phyloP scores from a whole-genome alignment of 2,113 vertebrate species.

The Syngnathus floridae region DNA sequence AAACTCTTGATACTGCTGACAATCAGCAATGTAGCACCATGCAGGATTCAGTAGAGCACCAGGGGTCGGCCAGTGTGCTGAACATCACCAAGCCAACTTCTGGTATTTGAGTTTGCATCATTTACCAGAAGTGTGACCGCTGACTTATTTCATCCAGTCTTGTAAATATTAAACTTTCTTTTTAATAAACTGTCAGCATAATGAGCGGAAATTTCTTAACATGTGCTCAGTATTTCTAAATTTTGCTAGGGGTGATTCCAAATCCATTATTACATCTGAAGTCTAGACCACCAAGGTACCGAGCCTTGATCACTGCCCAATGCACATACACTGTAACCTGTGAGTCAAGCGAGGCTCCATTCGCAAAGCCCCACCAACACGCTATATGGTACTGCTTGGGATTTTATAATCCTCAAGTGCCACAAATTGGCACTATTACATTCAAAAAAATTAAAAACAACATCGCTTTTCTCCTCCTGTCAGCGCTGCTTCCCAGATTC shows the following conservation, averaged over 20 bases:
- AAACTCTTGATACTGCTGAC: too few species aligned
- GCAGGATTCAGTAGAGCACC: not conserved
- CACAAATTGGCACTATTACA: too few species aligned
- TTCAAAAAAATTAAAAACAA: too few species aligned
- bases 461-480: too few species aligned
- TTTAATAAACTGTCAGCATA: not conserved
- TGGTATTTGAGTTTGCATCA: not conserved
- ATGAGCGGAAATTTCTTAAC: not conserved
- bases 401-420: too few species aligned
- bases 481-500: too few species aligned
- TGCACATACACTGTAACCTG: too few species aligned
- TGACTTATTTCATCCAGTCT: slow-evolving; percentile 1
- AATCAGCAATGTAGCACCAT: not conserved
- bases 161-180: slow-evolving; percentile 1
- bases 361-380: too few species aligned
- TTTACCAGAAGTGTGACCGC: slow-evolving; percentile 1
- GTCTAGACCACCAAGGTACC: not conserved
- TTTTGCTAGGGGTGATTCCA: not conserved
- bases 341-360: too few species aligned
- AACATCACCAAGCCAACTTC: not conserved
- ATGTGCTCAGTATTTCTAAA: slow-evolving; percentile 1
- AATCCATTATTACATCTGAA: not conserved
- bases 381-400: too few species aligned
- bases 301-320: too few species aligned
- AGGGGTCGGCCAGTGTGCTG: not conserved